phyloP scores from a whole-genome alignment of 2,888 invertebrate genomes.

The Hydrotaea cyrtoneurina region DNA sequence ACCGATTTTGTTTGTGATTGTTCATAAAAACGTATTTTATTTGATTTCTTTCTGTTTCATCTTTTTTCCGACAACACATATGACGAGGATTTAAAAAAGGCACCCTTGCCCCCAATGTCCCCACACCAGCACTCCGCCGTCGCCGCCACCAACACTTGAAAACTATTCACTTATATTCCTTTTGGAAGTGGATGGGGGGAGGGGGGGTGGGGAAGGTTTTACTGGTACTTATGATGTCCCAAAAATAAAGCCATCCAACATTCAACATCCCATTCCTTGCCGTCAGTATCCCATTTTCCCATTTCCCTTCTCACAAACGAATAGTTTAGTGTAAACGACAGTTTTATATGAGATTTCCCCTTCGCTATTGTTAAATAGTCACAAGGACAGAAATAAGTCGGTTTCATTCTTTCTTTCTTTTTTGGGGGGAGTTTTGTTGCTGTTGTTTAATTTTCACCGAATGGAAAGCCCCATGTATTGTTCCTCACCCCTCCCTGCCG shows the following conservation, averaged over 20 bases:
- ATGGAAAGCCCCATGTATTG: constrained; percentile 40
- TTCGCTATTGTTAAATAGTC: constrained; percentile 21
- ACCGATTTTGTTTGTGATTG: constrained; percentile 2
- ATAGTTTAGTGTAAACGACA: constrained; percentile 66
- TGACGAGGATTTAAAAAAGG: constrained; percentile 15
- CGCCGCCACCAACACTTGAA: not conserved
- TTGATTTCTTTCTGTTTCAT: constrained; percentile 20
- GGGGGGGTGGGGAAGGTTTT: not conserved
- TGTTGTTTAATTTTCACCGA: constrained; percentile 43
- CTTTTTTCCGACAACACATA: constrained; percentile 25
- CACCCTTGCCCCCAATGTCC: not conserved
- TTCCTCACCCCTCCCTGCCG: constrained; percentile 29
- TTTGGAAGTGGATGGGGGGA: not conserved
- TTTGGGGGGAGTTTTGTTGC: no score
- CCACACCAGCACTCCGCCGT: not conserved
- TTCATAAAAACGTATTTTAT: constrained; percentile 29
- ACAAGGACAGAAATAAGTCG: not conserved
- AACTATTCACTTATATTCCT: constrained; percentile 5
- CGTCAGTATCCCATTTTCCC: not conserved
- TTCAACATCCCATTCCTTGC: not conserved
- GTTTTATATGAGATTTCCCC: constrained; percentile 44
- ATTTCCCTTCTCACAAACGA: constrained; percentile 64
- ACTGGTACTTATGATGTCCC: constrained; percentile 16
- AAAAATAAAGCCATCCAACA: constrained; percentile 13
- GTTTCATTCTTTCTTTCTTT: constrained; percentile 14